These are phyloP conservation scores for Blomia tropicalis DNA, from an alignment of 2,888 invertebrate species.

Conservation along the genomic window DNA sequence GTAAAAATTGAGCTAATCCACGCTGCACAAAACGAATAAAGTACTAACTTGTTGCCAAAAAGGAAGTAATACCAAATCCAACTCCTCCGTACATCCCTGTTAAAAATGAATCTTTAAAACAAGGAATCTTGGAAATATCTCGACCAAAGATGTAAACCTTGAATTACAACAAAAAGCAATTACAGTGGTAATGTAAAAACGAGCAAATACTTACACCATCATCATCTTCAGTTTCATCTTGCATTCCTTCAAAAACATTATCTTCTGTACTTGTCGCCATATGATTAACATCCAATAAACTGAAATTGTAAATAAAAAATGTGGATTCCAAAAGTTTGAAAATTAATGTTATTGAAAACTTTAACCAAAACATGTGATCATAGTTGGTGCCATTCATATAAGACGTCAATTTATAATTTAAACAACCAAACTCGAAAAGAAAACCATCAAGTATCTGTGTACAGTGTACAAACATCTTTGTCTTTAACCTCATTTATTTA, in stretches of 20 bases:
- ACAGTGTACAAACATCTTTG: no score
- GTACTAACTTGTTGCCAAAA: conserved; percentile 54
- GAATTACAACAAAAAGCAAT: background rate
- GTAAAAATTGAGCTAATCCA: background rate
- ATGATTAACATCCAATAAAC: no score
- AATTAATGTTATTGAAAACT: no score
- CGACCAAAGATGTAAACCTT: conserved; percentile 13
- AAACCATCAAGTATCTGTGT: no score
- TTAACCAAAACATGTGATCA: no score
- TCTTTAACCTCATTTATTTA: no score
- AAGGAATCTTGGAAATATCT: conserved; percentile 48
- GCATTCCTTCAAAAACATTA: background rate
- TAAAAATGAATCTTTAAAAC: conserved; percentile 58
- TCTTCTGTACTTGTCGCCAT: background rate
- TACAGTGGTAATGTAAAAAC: background rate
- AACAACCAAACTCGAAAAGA: no score
- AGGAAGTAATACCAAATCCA: conserved; percentile 48
- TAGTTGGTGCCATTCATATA: no score
- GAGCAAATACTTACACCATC: background rate
- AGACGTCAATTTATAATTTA: no score
- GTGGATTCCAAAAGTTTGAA: no score
- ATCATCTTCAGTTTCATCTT: background rate
- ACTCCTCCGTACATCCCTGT: conserved; percentile 56
- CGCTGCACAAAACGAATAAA: background rate
- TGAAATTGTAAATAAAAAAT: no score